phyloP scores from a whole-genome alignment of 2,888 invertebrate genomes.

The Celastrina argiolus region DNA sequence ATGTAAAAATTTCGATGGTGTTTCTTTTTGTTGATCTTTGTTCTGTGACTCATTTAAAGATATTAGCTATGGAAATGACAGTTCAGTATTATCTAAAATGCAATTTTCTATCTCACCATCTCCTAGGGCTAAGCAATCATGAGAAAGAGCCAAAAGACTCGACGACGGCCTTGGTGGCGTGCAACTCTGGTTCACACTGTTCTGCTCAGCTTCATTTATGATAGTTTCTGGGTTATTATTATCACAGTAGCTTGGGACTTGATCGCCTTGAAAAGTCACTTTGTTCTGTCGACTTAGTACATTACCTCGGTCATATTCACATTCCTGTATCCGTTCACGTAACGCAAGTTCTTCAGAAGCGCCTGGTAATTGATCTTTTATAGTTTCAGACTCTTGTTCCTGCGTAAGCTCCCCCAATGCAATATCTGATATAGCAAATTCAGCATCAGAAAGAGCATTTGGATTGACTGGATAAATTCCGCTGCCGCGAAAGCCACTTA shows the following conservation, averaged over 20 bases:
- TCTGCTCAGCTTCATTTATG: slow-evolving; percentile 28
- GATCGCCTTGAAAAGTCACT: slow-evolving; percentile 24
- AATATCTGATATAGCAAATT: slow-evolving; percentile 30
- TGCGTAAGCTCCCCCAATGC: slow-evolving; percentile 28
- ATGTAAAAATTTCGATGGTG: slow-evolving; percentile 28
- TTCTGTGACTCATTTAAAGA: slow-evolving; percentile 19
- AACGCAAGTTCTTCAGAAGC: slow-evolving; percentile 25
- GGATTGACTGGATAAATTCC: slow-evolving; percentile 34
- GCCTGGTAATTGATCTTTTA: slow-evolving; percentile 22
- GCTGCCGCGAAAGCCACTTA: slow-evolving; percentile 34
- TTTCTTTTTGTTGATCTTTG: slow-evolving; percentile 25
- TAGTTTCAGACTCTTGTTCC: slow-evolving; percentile 27
- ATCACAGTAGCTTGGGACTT: slow-evolving; percentile 26
- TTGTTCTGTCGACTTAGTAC: slow-evolving; percentile 20
- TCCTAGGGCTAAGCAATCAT: slow-evolving; percentile 28
- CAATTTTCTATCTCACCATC: slow-evolving; percentile 21
- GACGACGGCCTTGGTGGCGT: neutral
- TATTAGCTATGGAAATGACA: slow-evolving; percentile 30
- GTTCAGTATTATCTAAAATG: slow-evolving; percentile 28
- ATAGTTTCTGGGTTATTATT: slow-evolving; percentile 23
- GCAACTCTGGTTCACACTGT: slow-evolving; percentile 23
- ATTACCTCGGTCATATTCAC: slow-evolving; percentile 25
- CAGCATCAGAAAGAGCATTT: slow-evolving; percentile 28
- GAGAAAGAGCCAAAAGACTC: slow-evolving; percentile 28
- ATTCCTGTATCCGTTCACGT: slow-evolving; percentile 25